Base-by-base conservation (phyloP, 2,797 vertebrate species). In the Sebastiscus albofasciatus region DNA sequence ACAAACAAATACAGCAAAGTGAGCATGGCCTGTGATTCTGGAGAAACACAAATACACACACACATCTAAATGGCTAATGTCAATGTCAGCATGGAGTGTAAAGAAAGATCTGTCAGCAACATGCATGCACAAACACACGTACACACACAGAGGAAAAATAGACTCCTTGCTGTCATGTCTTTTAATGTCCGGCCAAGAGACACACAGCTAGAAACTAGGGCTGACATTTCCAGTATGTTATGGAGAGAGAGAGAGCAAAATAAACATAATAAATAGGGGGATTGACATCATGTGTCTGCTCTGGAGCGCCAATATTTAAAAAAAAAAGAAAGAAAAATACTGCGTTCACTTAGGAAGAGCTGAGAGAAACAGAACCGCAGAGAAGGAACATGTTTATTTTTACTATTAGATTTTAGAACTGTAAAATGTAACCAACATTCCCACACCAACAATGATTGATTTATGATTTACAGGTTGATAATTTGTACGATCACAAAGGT, bases 251-350 rank as follows among this genome's bases (percentile, higher is more conserved):
- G 77, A 82, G 80, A 90, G 84, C 77, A 90, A 92, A 92, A 91
- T 89, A 91, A 94, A 88, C 90, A 90, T 81, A 90, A 94, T 90
- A 90, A 94, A 94, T 89, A 89, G 85, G 64, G 72, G 89, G 82
- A 90, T 90, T 93, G 93, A 93, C 91, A 93, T 94, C 90, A 91
- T 91, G 81, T 92, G 88, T 91, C 92, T 91, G 76, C 84, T 82
- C 46, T 24, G 73, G 49, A 82, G 62, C 18, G 85, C 77, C 75
- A 81, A 18, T 64, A 67, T 81, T 27, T 71, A 75, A 73, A 73
- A 61, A 67, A 42, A 42, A 39, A 39, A 0, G 14, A 14, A 39
- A 39, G 2, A 42, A 42, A 58, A 52, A 11, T 22, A 71, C 67
- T 29, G n/a, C 62, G 56, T 74, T 75, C 62, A 77, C 78, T 81